phyloP scores from a whole-genome alignment of 2,113 vertebrate genomes.

The Petrocephalus microphthalmus region DNA sequence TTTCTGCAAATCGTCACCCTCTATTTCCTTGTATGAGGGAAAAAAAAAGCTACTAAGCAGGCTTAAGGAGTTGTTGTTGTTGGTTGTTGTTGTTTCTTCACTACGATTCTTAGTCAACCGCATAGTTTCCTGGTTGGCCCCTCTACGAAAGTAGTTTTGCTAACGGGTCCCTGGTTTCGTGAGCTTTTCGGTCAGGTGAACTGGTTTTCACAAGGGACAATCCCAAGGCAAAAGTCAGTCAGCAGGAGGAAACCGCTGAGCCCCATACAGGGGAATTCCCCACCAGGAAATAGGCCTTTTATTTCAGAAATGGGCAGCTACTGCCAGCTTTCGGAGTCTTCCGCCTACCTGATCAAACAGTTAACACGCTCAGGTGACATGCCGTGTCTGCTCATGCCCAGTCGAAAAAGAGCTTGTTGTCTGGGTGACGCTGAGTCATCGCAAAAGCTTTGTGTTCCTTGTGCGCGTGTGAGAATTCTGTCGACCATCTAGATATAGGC shows the following conservation, averaged over 20 bases:
- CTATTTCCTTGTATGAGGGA: not conserved
- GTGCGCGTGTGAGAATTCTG: not conserved
- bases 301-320: slow-evolving; percentile 24
- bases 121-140: not conserved
- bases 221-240: slow-evolving; percentile 35
- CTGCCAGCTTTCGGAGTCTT: slow-evolving; percentile 12
- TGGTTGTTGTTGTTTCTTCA: not conserved
- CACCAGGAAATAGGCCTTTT: slow-evolving; percentile 26
- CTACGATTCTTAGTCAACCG: not conserved
- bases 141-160: not conserved
- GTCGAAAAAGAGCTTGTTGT: not conserved
- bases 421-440: not conserved
- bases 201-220: slow-evolving; percentile 30
- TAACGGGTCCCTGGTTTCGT: not conserved
- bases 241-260: slow-evolving; percentile 47
- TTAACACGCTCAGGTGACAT: not conserved
- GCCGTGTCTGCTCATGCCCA: not conserved
- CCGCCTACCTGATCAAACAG: slow-evolving; percentile 29
- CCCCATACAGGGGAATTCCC: slow-evolving; percentile 40
- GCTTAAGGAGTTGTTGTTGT: not conserved
- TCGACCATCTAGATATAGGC: not conserved
- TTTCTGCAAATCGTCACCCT: not conserved
- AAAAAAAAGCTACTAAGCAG: not conserved
- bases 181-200: slow-evolving; percentile 12
- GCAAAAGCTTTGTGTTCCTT: not conserved